Conservation (phyloP, 1,140 invertebrate species). For the Trichomalopsis sarcophagae region DNA sequence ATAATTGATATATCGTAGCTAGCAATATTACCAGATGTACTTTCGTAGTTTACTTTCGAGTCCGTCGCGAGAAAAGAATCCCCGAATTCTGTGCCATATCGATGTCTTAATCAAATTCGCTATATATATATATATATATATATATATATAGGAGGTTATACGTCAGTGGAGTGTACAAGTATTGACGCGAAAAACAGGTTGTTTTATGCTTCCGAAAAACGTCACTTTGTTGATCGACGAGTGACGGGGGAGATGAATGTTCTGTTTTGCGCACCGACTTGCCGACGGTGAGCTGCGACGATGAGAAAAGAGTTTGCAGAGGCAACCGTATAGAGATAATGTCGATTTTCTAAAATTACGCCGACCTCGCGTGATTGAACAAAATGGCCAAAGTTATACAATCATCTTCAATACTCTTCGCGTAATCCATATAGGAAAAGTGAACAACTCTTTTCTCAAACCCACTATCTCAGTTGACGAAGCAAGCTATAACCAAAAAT, state of each 20-base stretch:
- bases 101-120: constrained; percentile 45
- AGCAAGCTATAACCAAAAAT: neutral
- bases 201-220: neutral
- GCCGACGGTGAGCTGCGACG: neutral
- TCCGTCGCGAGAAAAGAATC: too few species aligned
- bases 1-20: constrained; percentile 19
- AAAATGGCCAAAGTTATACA: constrained; percentile 34
- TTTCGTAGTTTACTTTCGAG: constrained; percentile 14
- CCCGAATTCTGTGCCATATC: constrained; percentile 53
- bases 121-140: neutral
- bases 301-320: constrained; percentile 39
- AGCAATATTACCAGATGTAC: constrained; percentile 8
- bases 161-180: neutral
- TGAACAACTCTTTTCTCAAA: constrained; percentile 40
- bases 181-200: constrained; percentile 4
- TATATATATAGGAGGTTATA: neutral
- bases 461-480: neutral
- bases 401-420: constrained; percentile 15
- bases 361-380: neutral
- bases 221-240: neutral
- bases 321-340: neutral
- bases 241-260: too few species aligned
- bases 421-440: neutral
- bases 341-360: neutral
- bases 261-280: constrained; percentile 7